Base-by-base conservation (phyloP, 2,113 vertebrate species). In the Ictalurus furcatus region DNA sequence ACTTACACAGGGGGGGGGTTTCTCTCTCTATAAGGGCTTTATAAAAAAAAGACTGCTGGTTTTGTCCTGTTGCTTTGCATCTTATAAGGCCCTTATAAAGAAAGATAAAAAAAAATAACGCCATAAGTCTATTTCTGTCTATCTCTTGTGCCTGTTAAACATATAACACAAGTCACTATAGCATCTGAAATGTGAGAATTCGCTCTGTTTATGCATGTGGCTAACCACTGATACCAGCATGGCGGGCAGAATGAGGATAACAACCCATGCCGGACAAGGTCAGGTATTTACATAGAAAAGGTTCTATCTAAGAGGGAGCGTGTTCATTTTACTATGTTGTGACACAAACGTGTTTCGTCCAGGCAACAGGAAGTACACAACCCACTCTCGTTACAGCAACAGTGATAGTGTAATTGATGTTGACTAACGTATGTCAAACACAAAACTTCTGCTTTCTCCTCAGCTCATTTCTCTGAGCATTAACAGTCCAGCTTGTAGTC, bases 341-440 rank as follows among this genome's bases (percentile, higher is more conserved):
- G 30, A 83, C 54, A 59, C 54, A 81, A 81, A 58, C 17, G 21
- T 13, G 48, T 37, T 59, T 59, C 19, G 4, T 58, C 67, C 52
- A 23, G 44, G 44, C 6, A 37, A 71, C 63, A 48, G 74, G 86
- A 88, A 86, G 48, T 67, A 6, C 7, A 85, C 58, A 25, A 11
- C 14, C 28, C 5, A 17, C 74, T 84, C 30, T 71, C 58, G 4
- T 59, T 67, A 82, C 44, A 85, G 61, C 28, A 4, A 74, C 13
- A 85, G 30, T 16, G 82, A 88, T 90, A 88, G 74, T 90, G 87
- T 89, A 90, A 83, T 58, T 89, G 37, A 88, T 82, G 40, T 84
- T 69, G 87, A 28, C 79, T 63, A 87, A 87, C 80, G 37, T 67
- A 14, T 65, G 58, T 54, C n/a, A 25, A 84, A 88, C 30, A 69